These are phyloP conservation scores for Samia ricini DNA, from an alignment of 1,140 invertebrate genomes.

Conservation along the genomic window DNA sequence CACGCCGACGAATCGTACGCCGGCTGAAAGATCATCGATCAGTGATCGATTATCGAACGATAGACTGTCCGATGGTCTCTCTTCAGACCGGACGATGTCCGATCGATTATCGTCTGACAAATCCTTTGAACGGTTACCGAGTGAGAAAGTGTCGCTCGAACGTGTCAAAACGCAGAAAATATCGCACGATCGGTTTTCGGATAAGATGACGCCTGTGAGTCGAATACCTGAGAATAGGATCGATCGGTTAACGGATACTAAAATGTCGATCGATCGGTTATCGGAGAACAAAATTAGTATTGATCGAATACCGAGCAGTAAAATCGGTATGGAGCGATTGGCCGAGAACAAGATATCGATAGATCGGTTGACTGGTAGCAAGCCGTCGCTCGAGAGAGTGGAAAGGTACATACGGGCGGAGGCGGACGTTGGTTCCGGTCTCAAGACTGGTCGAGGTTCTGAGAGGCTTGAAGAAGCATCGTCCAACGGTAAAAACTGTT, in stretches of 20 bases:
- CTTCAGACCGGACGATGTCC: slow-evolving; percentile 1
- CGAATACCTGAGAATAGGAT: slow-evolving; percentile 22
- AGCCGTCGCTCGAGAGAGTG: slow-evolving; percentile 27
- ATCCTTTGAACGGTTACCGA: slow-evolving; percentile 36
- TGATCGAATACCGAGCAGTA: slow-evolving; percentile 28
- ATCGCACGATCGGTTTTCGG: slow-evolving; percentile 21
- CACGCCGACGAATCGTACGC: neutral
- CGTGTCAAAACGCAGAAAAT: slow-evolving; percentile 24
- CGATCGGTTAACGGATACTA: slow-evolving; percentile 37
- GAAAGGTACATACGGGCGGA: slow-evolving; percentile 58
- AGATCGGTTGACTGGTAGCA: slow-evolving; percentile 24
- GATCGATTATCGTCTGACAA: slow-evolving; percentile 33
- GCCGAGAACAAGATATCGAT: slow-evolving; percentile 23
- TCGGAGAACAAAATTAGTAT: slow-evolving; percentile 21
- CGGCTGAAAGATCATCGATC: neutral
- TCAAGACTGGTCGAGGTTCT: slow-evolving; percentile 43
- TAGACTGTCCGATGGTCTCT: neutral
- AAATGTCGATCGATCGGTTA: slow-evolving; percentile 36
- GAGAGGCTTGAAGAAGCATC: slow-evolving; percentile 47
- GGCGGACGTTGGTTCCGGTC: slow-evolving; percentile 61
- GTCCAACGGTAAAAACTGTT: slow-evolving; percentile 41
- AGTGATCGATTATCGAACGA: slow-evolving; percentile 5
- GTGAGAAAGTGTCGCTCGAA: slow-evolving; percentile 32
- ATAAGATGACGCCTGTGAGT: slow-evolving; percentile 16
- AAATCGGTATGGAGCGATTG: slow-evolving; percentile 36